phyloP scores from a whole-genome alignment of 1,140 invertebrate species.

The Cydia amplana region DNA sequence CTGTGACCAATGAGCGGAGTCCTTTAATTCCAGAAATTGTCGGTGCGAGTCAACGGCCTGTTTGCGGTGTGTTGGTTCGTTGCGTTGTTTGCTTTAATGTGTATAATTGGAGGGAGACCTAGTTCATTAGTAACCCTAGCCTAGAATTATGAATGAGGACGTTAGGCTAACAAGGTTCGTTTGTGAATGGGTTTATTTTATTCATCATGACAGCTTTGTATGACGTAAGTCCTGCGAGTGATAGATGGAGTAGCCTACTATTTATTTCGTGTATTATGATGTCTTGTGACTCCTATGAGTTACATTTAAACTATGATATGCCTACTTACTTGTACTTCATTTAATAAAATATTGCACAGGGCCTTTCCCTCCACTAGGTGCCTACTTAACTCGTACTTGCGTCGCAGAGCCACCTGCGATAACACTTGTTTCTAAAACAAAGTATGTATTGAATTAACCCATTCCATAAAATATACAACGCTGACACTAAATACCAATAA shows the following conservation, averaged over 20 bases:
- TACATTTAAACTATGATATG: background rate
- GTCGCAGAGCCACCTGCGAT: too few relatives aligned
- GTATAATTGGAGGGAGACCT: conserved; percentile 30
- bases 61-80: conserved; percentile 35
- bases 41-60: conserved; percentile 53
- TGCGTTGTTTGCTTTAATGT: conserved; percentile 34
- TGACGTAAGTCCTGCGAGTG: background rate
- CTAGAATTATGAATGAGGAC: conserved; percentile 27
- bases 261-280: background rate
- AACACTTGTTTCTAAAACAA: too few relatives aligned
- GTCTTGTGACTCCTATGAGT: too few relatives aligned
- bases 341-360: too few relatives aligned
- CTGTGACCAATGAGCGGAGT: conserved; percentile 57
- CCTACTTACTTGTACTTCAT: too few relatives aligned
- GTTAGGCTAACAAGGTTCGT: background rate
- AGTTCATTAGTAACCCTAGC: conserved; percentile 19
- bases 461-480: too few relatives aligned
- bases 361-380: too few relatives aligned
- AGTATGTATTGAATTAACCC: too few relatives aligned
- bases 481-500: too few relatives aligned
- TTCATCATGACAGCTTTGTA: background rate
- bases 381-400: too few relatives aligned
- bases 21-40: conserved; percentile 62
- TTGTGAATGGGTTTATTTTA: conserved; percentile 22
- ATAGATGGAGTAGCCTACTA: background rate